These are phyloP conservation scores for Scelioninae gen. 1 DNA, from an alignment of 2,888 invertebrate species.

Conservation along the genomic window DNA sequence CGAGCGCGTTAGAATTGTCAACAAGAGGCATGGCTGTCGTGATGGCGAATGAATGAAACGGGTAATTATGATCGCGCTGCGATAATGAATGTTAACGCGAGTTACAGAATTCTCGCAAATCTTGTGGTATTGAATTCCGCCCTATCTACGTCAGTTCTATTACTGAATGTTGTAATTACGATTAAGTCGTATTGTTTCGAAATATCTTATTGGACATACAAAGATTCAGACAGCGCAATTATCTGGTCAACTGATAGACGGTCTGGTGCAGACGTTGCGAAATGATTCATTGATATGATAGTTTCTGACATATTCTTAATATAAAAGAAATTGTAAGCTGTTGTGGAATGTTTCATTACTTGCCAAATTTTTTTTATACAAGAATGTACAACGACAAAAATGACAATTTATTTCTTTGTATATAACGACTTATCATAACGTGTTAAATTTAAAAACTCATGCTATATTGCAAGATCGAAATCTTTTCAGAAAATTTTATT, in stretches of 20 bases:
- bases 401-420: neutral
- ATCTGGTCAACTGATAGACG: slow-evolving; percentile 2
- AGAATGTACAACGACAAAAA: too few relatives aligned
- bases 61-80: slow-evolving; percentile 40
- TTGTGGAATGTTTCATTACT: neutral
- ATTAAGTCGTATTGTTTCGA: slow-evolving; percentile 45
- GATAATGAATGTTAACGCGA: slow-evolving; percentile 45
- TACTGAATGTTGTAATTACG: slow-evolving; percentile 48
- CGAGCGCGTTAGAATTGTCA: too few relatives aligned
- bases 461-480: neutral
- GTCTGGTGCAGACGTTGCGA: slow-evolving; percentile 2
- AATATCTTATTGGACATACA: slow-evolving; percentile 23
- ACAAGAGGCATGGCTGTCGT: neutral
- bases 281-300: neutral
- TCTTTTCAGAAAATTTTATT: neutral
- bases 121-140: slow-evolving; percentile 39
- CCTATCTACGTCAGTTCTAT: slow-evolving; percentile 33
- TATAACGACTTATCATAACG: neutral
- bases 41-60: slow-evolving; percentile 30
- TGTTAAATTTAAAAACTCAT: neutral
- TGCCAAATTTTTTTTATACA: too few relatives aligned
- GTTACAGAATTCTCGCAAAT: slow-evolving; percentile 41
- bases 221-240: slow-evolving; percentile 18
- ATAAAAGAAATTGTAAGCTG: neutral
- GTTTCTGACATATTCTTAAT: neutral